A percentile compares a stretch with the other conserved stretches of the same genome.
phyloP scores from a whole-genome alignment of 2,797 vertebrate genomes.

The Girardinus metallicus region DNA sequence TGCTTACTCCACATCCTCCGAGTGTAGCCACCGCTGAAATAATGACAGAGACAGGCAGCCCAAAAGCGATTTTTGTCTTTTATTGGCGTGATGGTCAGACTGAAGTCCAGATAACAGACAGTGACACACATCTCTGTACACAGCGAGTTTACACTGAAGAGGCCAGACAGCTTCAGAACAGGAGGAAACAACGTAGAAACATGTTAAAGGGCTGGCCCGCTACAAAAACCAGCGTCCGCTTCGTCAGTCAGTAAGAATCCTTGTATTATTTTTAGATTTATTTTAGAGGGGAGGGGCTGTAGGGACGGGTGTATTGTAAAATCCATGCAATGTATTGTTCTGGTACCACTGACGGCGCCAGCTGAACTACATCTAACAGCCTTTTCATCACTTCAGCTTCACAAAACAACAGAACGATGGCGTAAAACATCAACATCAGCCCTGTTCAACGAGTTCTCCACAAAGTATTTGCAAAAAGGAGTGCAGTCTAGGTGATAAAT shows the following conservation, averaged over 20 bases:
- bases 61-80: conserved; percentile 72
- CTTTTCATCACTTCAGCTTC: conserved; percentile 45
- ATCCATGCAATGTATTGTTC: conserved; percentile 64
- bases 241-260: conserved; percentile 25
- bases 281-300: conserved; percentile 1
- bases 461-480: conserved; percentile 67
- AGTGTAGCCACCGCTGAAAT: background rate
- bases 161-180: conserved; percentile 67
- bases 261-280: conserved; percentile 12
- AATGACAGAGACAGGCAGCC: conserved; percentile 52
- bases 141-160: conserved; percentile 76
- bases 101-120: conserved; percentile 79
- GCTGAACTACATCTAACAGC: conserved; percentile 44
- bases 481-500: conserved; percentile 68
- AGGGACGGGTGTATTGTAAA: conserved; percentile 36
- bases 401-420: conserved; percentile 51
- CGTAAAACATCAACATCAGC: conserved; percentile 48
- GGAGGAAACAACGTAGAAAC: conserved; percentile 57
- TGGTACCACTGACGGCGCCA: conserved; percentile 43
- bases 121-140: conserved; percentile 79
- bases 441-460: conserved; percentile 51
- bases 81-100: conserved; percentile 78
- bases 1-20: background rate
- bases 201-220: conserved; percentile 56
- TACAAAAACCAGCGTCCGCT: conserved; percentile 55